Conservation (phyloP, 2,113 vertebrate genomes). For the Phrynosoma blainvillii region DNA sequence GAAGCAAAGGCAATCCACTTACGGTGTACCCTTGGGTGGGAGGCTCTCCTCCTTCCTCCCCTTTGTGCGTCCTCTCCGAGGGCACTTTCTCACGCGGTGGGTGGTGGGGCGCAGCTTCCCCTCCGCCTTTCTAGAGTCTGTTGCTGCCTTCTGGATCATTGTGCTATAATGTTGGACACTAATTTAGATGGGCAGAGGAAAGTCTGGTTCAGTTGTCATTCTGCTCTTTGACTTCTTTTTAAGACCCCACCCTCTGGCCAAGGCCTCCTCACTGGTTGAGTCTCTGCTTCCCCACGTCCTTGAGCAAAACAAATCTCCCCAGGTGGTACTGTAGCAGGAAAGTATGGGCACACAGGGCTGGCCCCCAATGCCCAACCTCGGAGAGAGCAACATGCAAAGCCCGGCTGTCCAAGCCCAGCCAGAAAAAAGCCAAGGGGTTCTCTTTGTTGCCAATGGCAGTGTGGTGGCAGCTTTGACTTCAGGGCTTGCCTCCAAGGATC, state of each 20-base stretch:
- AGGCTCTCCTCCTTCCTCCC: conserved; percentile 19
- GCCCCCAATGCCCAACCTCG: no score
- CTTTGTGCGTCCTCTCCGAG: conserved; percentile 17
- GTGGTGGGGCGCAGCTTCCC: conserved; percentile 1
- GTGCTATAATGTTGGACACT: not conserved
- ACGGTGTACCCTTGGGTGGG: not conserved
- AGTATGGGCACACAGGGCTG: not conserved
- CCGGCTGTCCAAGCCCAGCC: not conserved
- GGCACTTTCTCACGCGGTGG: conserved; percentile 20
- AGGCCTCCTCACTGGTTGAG: not conserved
- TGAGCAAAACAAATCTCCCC: not conserved
- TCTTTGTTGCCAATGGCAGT: no score
- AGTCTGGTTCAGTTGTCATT: not conserved
- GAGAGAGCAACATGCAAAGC: not conserved
- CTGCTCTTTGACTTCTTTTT: not conserved
- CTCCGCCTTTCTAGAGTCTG: conserved; percentile 7
- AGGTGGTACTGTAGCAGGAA: not conserved
- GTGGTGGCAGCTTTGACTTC: no score
- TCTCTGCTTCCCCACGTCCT: not conserved
- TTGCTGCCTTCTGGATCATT: conserved; percentile 11
- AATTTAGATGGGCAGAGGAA: not conserved
- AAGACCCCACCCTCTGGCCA: not conserved
- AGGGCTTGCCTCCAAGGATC: not conserved
- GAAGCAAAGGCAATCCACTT: conserved; percentile 9
- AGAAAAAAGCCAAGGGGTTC: no score